These are phyloP conservation scores for Drosophila vallismaia DNA, from an alignment of 2,888 invertebrate species.

Conservation along the genomic window DNA sequence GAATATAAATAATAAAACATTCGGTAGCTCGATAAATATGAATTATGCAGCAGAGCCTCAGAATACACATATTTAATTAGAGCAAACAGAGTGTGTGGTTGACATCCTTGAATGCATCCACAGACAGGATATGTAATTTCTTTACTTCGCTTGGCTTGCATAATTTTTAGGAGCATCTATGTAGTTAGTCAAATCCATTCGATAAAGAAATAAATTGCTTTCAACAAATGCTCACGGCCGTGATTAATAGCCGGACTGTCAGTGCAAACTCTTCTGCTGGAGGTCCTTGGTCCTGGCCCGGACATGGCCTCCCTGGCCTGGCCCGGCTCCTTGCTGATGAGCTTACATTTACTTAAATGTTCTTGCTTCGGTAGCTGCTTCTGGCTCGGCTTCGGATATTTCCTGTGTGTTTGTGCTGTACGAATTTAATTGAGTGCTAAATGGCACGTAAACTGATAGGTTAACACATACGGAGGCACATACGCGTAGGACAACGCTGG, in stretches of 20 bases:
- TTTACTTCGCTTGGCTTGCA: conserved; percentile 49
- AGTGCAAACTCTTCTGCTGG: conserved; percentile 49
- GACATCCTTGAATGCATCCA: conserved; percentile 23
- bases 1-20: conserved; percentile 61
- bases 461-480: conserved; percentile 58
- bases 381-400: conserved; percentile 8
- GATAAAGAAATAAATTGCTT: conserved; percentile 79
- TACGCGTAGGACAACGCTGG: conserved; percentile 11
- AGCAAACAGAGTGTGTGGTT: conserved; percentile 11
- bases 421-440: conserved; percentile 83
- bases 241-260: conserved; percentile 70
- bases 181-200: conserved; percentile 57
- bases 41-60: conserved; percentile 32
- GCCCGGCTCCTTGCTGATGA: conserved; percentile 63
- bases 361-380: conserved; percentile 27
- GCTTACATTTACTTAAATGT: conserved; percentile 72
- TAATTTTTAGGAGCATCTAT: conserved; percentile 45
- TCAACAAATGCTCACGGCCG: conserved; percentile 75
- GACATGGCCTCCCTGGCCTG: neutral
- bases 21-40: conserved; percentile 48
- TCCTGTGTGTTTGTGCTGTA: conserved; percentile 56
- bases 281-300: conserved; percentile 31
- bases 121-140: conserved; percentile 13
- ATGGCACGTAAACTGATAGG: conserved; percentile 82
- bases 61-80: conserved; percentile 41